Evolutionary conservation across 2,113 vertebrate genomes (phyloP), one percentile per base, ranked within the genome.

Genomic region (Morone chrysops): DNA sequence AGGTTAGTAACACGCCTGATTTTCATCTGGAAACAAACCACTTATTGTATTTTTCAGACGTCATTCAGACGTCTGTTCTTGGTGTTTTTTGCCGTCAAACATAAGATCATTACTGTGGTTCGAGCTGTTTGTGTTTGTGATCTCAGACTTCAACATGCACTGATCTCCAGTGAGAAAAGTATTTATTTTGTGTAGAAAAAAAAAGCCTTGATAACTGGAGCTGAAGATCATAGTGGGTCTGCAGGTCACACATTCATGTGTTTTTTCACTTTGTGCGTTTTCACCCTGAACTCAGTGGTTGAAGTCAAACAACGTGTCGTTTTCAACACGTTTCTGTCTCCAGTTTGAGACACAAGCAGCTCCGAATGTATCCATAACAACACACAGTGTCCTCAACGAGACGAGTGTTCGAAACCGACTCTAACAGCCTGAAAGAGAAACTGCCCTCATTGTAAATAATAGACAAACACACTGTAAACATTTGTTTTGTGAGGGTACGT

Each of bases 111-210:
- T 60, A 38, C 2, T 71, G 10, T 20, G 5, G 45, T 6, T 9
- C 9, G 36, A 65, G 51, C 70, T 71, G 9, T 0, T 43, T 48
- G 36, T 47, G 17, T 63, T 59, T 77, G 75, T 75, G 70, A 76
- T 74, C 69, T 74, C 61, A 76, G 83, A 74, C 80, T 61, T 43
- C 31, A 38, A 50, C 60, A 5, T 88, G 86, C 84, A 88, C 88
- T 90, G 87, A 81, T 71, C 85, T 88, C 88, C 86, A 45, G 57
- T 69, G 36, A 60, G 76, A 85, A 65, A 86, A 85, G 88, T 92
- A 92, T 92, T 92, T 92, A 91, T 92, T 90, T 82, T 73, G 78
- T 84, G 78, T 54, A 63, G 40, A 70, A 22, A 71, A 38, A 25
- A 22, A 54, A 47, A 20, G 31, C 1, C 18, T 56, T 47, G n/a